These are phyloP conservation scores for Shargacucullia verbasci DNA, from an alignment of 2,888 invertebrate genomes.

Conservation along the genomic window DNA sequence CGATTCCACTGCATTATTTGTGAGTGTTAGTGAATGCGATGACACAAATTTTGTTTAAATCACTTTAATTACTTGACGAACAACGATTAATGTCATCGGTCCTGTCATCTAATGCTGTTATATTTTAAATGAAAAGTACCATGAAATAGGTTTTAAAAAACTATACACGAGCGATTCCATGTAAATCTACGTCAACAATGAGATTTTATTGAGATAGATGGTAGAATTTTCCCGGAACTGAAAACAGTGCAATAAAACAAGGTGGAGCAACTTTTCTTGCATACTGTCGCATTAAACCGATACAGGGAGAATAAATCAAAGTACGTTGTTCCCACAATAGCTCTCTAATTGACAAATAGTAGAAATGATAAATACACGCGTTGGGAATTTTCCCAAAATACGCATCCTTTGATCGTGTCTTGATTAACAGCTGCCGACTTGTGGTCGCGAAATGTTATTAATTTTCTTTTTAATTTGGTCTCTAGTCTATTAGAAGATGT, in stretches of 20 bases:
- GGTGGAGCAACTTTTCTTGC: conserved; percentile 54
- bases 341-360: conserved; percentile 88
- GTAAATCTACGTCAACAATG: conserved; percentile 56
- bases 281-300: conserved; percentile 59
- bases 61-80: conserved; percentile 48
- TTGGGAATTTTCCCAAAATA: conserved; percentile 85
- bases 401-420: conserved; percentile 82
- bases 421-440: conserved; percentile 84
- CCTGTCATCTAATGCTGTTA: conserved; percentile 32
- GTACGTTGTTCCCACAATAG: conserved; percentile 85
- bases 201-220: conserved; percentile 59
- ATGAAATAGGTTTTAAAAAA: conserved; percentile 43
- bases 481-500: conserved; percentile 71
- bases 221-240: conserved; percentile 41
- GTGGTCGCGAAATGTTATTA: conserved; percentile 83
- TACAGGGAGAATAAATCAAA: conserved; percentile 82
- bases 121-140: conserved; percentile 46
- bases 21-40: conserved; percentile 29
- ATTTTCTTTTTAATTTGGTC: conserved; percentile 86
- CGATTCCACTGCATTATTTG: conserved; percentile 44
- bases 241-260: conserved; percentile 55
- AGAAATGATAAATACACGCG: conserved; percentile 86
- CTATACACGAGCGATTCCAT: conserved; percentile 26
- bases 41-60: conserved; percentile 48
- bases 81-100: conserved; percentile 38